Conservation (phyloP, 2,797 vertebrate genomes). For the Lutjanus campechanus region DNA sequence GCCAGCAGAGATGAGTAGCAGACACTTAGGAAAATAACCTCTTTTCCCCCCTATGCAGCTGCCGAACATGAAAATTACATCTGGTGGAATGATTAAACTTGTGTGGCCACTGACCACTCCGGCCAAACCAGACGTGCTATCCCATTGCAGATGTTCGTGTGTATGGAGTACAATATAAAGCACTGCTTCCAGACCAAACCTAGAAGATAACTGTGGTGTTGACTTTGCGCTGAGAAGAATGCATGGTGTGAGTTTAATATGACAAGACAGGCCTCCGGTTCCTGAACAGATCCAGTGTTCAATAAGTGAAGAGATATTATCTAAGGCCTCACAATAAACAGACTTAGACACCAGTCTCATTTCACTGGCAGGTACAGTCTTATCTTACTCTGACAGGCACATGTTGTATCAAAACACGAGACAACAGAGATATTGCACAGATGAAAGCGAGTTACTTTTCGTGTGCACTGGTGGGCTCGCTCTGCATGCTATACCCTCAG, state of each 20-base stretch:
- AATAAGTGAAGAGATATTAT: conserved; percentile 53
- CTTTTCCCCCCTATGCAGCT: conserved; percentile 33
- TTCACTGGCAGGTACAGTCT: conserved; percentile 56
- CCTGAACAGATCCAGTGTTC: conserved; percentile 42
- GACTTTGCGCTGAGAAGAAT: conserved; percentile 36
- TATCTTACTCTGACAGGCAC: conserved; percentile 62
- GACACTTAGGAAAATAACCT: conserved; percentile 71
- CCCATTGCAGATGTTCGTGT: conserved; percentile 18
- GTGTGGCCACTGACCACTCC: conserved; percentile 61
- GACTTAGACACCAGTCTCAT: conserved; percentile 33
- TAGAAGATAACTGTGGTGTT: conserved; percentile 20
- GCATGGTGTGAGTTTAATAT: conserved; percentile 48
- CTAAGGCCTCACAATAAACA: conserved; percentile 54
- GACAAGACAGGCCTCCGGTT: conserved; percentile 45
- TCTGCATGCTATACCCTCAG: conserved; percentile 21
- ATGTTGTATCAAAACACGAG: conserved; percentile 27
- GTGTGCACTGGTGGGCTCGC: conserved; percentile 25
- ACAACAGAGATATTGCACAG: conserved; percentile 39
- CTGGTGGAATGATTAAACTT: conserved; percentile 66
- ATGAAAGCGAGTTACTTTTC: conserved; percentile 39
- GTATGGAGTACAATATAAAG: conserved; percentile 5
- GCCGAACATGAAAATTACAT: conserved; percentile 69
- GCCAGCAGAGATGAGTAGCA: conserved; percentile 68
- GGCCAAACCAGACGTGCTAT: conserved; percentile 19
- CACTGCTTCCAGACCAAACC: conserved; percentile 20